Percentiles rank a stretch among this genome's conserved stretches.
These are phyloP conservation scores for Steinernema khuongi DNA, from an alignment of 1,140 invertebrate species.

Conservation along the genomic window DNA sequence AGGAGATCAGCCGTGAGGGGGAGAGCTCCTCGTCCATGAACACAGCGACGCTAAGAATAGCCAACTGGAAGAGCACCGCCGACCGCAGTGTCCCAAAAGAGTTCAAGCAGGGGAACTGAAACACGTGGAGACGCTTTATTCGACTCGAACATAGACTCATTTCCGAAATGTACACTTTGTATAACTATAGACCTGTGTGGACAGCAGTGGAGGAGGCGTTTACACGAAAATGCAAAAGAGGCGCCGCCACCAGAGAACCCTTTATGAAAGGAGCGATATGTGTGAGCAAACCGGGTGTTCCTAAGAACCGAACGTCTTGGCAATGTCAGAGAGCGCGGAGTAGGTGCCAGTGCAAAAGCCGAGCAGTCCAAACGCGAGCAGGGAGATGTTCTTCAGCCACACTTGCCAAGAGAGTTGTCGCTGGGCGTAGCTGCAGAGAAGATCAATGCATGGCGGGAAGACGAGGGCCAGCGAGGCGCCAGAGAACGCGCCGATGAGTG, in stretches of 20 bases:
- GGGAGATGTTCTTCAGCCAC: slow-evolving; percentile 28
- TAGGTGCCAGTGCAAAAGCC: slow-evolving; percentile 50
- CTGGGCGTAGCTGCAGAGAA: slow-evolving; percentile 47
- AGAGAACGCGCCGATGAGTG: slow-evolving; percentile 51
- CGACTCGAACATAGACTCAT: too few species aligned
- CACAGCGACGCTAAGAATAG: too few species aligned
- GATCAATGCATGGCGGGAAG: slow-evolving; percentile 56
- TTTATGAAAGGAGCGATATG: background rate
- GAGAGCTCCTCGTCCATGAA: too few species aligned
- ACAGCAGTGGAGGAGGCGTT: background rate
- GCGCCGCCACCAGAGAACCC: background rate
- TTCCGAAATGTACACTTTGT: background rate
- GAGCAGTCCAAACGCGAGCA: slow-evolving; percentile 41
- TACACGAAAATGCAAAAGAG: background rate
- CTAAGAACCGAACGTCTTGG: slow-evolving; percentile 25
- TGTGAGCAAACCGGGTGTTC: background rate
- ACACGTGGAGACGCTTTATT: too few species aligned
- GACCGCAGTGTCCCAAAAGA: too few species aligned
- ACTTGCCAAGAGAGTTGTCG: slow-evolving; percentile 27
- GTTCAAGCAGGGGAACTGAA: too few species aligned
- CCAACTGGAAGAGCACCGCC: too few species aligned
- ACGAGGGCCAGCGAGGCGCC: slow-evolving; percentile 51
- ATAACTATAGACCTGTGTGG: too few species aligned
- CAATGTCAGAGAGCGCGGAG: slow-evolving; percentile 40
- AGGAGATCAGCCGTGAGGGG: too few species aligned